These are phyloP conservation scores for Eupithecia dodoneata DNA, from an alignment of 2,888 invertebrate species.

Conservation along the genomic window DNA sequence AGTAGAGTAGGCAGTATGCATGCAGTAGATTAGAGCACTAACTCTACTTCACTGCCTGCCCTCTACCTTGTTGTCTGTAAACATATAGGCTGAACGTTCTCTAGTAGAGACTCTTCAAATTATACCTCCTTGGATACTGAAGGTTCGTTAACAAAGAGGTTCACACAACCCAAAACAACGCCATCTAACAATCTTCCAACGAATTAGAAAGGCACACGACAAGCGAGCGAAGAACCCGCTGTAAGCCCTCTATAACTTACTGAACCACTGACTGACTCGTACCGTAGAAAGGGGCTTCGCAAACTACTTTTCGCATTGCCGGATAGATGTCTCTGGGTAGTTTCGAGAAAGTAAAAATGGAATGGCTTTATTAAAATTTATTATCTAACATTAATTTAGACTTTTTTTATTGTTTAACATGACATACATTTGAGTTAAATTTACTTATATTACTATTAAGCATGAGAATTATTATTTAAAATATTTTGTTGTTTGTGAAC, in stretches of 20 bases:
- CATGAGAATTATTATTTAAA: no score
- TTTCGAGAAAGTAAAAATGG: not conserved
- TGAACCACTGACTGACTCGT: not conserved
- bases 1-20: not conserved
- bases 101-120: not conserved
- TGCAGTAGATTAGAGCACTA: not conserved
- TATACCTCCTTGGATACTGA: not conserved
- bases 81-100: not conserved
- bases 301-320: not conserved
- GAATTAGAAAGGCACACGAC: not conserved
- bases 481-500: no score
- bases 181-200: conserved; percentile 2
- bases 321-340: conserved; percentile 5
- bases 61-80: not conserved
- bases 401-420: no score
- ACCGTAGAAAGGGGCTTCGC: not conserved
- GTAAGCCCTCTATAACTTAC: not conserved
- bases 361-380: no score
- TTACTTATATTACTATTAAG: no score
- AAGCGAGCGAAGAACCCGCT: not conserved
- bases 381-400: no score
- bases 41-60: not conserved
- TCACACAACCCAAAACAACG: not conserved
- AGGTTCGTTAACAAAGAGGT: not conserved
- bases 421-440: no score